A percentile compares a stretch with the other conserved stretches of the same genome.
Evolutionary conservation across 2,888 invertebrate genomes (phyloP).

Genomic region (Tholera decimalis): DNA sequence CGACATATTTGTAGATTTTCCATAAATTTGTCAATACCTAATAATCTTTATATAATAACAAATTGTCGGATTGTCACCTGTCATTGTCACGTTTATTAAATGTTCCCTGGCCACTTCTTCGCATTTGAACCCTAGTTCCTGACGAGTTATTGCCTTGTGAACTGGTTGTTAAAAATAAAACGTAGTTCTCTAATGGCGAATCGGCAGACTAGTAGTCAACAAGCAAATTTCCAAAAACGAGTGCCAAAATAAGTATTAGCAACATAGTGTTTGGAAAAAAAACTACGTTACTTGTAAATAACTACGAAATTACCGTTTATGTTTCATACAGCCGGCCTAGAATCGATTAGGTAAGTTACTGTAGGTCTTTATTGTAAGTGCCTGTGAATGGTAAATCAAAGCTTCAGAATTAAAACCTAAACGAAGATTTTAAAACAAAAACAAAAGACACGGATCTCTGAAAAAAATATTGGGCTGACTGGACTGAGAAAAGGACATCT

Average conservation of each 20-base stretch:
- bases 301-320: constrained; percentile 12
- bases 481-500: constrained; percentile 61
- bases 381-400: constrained; percentile 3
- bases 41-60: no score
- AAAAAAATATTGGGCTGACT: constrained; percentile 40
- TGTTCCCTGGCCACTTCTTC: no score
- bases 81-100: no score
- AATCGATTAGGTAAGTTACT: constrained; percentile 26
- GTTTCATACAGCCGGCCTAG: constrained; percentile 58
- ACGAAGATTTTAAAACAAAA: background rate
- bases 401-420: background rate
- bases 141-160: background rate
- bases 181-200: constrained; percentile 22
- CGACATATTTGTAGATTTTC: no score
- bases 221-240: constrained; percentile 32
- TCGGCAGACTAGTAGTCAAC: constrained; percentile 32
- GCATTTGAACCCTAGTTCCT: constrained; percentile 1
- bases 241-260: constrained; percentile 59
- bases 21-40: no score
- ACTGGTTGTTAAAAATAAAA: constrained; percentile 5
- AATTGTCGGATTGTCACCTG: no score
- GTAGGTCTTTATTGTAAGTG: constrained; percentile 23
- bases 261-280: constrained; percentile 31
- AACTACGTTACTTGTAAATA: constrained; percentile 29
- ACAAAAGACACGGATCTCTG: background rate